Conservation (phyloP, 2,797 vertebrate genomes). For the Heliangelus exortis region DNA sequence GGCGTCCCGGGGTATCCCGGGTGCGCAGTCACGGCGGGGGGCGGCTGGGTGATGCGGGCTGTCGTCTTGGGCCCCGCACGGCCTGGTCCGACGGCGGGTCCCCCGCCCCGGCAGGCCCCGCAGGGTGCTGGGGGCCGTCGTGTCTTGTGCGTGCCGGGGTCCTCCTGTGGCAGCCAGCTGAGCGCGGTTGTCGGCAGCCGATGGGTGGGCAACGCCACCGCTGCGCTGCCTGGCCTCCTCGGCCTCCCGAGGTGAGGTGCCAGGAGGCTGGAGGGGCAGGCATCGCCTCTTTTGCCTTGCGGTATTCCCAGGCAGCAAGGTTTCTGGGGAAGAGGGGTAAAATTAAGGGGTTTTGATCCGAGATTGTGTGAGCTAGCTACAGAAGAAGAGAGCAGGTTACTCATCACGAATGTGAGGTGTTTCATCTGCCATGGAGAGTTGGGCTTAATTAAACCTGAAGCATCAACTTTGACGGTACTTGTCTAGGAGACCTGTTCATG, state of each 20-base stretch:
- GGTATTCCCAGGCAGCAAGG: fast-evolving
- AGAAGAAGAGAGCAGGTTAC: too few relatives aligned
- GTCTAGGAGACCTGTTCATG: neutral
- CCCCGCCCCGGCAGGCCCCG: too few relatives aligned
- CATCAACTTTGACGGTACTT: fast-evolving
- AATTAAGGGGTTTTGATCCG: neutral
- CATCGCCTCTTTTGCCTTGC: fast-evolving
- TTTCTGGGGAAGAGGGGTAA: fast-evolving
- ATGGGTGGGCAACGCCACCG: neutral
- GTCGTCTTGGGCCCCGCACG: neutral
- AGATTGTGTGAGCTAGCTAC: neutral
- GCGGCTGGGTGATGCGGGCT: neutral
- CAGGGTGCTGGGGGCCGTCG: neutral
- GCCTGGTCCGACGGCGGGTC: neutral
- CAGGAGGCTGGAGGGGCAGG: neutral
- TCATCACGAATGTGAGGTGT: neutral
- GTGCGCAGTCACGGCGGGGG: neutral
- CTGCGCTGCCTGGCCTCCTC: neutral
- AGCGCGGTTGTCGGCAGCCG: too few relatives aligned
- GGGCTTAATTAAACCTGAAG: neutral
- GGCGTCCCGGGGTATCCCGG: neutral
- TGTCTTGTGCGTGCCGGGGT: neutral
- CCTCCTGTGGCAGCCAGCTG: neutral
- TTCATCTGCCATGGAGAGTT: fast-evolving
- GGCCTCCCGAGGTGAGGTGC: neutral